Base-by-base conservation (phyloP, 1,140 invertebrate genomes). In the Pachyrhynchus sulphureomaculatus region DNA sequence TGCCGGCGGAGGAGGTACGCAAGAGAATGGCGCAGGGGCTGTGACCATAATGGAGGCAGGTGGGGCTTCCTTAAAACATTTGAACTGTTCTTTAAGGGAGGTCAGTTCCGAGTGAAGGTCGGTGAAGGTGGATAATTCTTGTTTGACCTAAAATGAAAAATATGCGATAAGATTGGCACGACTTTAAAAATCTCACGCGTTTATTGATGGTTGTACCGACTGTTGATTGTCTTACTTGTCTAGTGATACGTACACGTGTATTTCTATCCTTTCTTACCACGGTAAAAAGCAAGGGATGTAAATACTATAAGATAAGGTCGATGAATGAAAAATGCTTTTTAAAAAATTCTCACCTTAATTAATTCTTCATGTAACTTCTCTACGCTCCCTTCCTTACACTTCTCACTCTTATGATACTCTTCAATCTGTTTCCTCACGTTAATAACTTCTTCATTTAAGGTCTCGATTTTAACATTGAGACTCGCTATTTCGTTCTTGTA, bases 1-100 rank as follows among this genome's bases (percentile, higher is more conserved):
- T 2, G 66, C 61, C 20, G 67, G 61, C 12, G 67, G 62, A 13
- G 66, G 63, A n/a, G 64, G 62, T 10, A 58, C 57, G 12, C 60
- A 59, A 10, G 60, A 41, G 6, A 59, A 44, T 6, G 66, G 57
- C 0, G 62, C 32, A 17, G 52, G 34, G 2, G 47, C 34, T 32
- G 41, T 18, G 12, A 37, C 33, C 5, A 39, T 13, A 13, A 33
- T 26, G 8, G 48, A 21, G 24, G 24, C 18, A 3, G 15, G 10
- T 18, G 33, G 17, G 10, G 26, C 29, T 34, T 24, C 26, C 62
- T 63, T 44, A 26, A 54, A 21, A 20, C 54, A 23, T 9, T 15
- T 6, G 18, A 66, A 26, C 26, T 48, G 21, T 15, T 57, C 48
- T 39, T 66, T 66, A 5, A 63, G 24, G 12, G 21, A 36, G 13